phyloP scores from a whole-genome alignment of 2,888 invertebrate species.

The Pollenia amentaria region DNA sequence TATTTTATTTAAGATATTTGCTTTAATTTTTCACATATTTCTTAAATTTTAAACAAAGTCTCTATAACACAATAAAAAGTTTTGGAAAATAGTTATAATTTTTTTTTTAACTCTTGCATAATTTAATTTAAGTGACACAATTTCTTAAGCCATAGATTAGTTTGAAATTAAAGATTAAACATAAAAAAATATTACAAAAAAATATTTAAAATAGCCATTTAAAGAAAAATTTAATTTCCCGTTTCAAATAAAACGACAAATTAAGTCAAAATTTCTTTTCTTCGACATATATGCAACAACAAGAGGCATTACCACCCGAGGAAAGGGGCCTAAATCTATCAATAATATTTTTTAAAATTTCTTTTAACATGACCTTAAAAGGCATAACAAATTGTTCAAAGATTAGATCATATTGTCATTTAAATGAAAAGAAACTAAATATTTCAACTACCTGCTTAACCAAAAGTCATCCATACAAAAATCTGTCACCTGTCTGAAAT shows the following conservation, averaged over 20 bases:
- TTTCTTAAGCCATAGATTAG: not conserved
- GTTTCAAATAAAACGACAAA: constrained; percentile 1
- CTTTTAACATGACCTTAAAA: constrained; percentile 38
- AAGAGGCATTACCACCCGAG: not conserved
- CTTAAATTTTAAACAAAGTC: too few relatives aligned
- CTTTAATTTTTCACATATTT: too few relatives aligned
- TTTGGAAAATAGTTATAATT: too few relatives aligned
- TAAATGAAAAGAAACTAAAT: not conserved
- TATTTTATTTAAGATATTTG: too few relatives aligned
- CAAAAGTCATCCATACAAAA: constrained; percentile 12
- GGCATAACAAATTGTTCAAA: constrained; percentile 43
- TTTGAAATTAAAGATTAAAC: not conserved
- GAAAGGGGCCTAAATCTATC: not conserved
- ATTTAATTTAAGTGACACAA: too few relatives aligned
- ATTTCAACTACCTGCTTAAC: constrained; percentile 57
- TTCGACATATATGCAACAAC: not conserved
- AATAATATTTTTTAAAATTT: not conserved
- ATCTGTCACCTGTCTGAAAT: not conserved
- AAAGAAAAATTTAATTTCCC: constrained; percentile 11
- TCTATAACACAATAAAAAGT: too few relatives aligned
- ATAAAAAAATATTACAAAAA: not conserved
- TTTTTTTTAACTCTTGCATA: too few relatives aligned
- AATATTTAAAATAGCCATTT: not conserved
- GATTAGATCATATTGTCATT: constrained; percentile 29
- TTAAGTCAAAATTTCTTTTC: not conserved